These are phyloP conservation scores for Limanda limanda DNA, from an alignment of 2,113 vertebrate species.

Conservation along the genomic window DNA sequence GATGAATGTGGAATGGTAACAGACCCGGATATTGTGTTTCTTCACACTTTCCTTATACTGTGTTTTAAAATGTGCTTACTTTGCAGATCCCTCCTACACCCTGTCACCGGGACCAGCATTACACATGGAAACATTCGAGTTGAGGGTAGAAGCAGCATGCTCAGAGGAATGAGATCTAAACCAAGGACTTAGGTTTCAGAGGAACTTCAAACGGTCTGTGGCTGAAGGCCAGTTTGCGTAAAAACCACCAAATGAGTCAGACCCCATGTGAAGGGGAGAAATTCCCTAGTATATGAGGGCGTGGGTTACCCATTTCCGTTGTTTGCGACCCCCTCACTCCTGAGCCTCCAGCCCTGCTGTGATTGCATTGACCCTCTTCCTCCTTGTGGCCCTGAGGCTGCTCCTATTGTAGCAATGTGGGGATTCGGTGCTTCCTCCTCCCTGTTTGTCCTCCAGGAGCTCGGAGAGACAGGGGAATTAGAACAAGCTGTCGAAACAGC, in stretches of 20 bases:
- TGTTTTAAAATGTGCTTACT: conserved; percentile 49
- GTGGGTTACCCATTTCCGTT: conserved; percentile 53
- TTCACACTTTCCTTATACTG: conserved; percentile 21
- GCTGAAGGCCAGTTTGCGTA: conserved; percentile 40
- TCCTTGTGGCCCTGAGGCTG: conserved; percentile 64
- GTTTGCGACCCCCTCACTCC: conserved; percentile 61
- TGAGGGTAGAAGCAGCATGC: neutral
- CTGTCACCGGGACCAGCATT: conserved; percentile 16
- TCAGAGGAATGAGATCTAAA: conserved; percentile 31
- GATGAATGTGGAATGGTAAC: conserved; percentile 30
- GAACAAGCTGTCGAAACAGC: conserved; percentile 81
- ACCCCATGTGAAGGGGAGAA: conserved; percentile 59
- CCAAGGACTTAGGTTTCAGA: conserved; percentile 46
- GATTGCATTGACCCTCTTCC: conserved; percentile 75
- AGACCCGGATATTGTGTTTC: conserved; percentile 28
- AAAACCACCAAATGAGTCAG: conserved; percentile 53
- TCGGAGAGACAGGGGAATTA: conserved; percentile 69
- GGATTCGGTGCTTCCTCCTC: conserved; percentile 67
- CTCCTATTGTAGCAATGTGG: conserved; percentile 68
- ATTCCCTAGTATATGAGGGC: conserved; percentile 50
- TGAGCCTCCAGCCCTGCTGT: conserved; percentile 61
- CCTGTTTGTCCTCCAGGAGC: conserved; percentile 70
- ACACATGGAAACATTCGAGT: conserved; percentile 50
- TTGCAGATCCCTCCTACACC: conserved; percentile 25
- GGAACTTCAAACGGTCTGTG: conserved; percentile 46